These are phyloP conservation scores for Rhagoletis pomonella DNA, from an alignment of 1,140 invertebrate species.

Conservation along the genomic window DNA sequence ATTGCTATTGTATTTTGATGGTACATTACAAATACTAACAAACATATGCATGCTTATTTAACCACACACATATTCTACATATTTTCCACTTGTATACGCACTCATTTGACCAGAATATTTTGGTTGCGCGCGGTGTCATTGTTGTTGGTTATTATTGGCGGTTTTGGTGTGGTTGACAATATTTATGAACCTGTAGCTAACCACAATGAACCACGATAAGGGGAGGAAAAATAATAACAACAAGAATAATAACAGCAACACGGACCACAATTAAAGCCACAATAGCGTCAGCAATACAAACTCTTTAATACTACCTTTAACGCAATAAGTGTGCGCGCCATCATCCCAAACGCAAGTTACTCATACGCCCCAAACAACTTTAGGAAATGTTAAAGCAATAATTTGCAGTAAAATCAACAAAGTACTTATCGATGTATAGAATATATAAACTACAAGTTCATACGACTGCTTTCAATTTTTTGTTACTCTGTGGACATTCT, in stretches of 20 bases:
- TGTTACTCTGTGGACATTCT: neutral
- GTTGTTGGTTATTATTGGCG: neutral
- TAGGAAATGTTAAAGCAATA: too few relatives aligned
- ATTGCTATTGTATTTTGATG: too few relatives aligned
- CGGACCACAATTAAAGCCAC: neutral
- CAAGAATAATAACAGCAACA: neutral
- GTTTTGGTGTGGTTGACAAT: conserved; percentile 1
- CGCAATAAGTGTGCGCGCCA: neutral
- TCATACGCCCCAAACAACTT: neutral
- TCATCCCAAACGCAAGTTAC: neutral
- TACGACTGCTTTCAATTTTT: neutral
- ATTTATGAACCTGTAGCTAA: conserved; percentile 19
- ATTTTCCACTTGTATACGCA: neutral
- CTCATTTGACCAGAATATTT: neutral
- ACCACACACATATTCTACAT: neutral
- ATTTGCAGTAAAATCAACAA: too few relatives aligned
- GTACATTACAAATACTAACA: too few relatives aligned
- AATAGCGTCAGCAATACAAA: neutral
- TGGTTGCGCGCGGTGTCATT: conserved; percentile 15
- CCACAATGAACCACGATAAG: neutral
- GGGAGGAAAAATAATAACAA: neutral
- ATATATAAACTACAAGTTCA: neutral
- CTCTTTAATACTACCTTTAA: neutral
- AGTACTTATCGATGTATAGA: too few relatives aligned
- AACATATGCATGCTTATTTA: neutral